Base-by-base conservation (phyloP, 2,888 invertebrate species). In the Coleophora flavipennella region DNA sequence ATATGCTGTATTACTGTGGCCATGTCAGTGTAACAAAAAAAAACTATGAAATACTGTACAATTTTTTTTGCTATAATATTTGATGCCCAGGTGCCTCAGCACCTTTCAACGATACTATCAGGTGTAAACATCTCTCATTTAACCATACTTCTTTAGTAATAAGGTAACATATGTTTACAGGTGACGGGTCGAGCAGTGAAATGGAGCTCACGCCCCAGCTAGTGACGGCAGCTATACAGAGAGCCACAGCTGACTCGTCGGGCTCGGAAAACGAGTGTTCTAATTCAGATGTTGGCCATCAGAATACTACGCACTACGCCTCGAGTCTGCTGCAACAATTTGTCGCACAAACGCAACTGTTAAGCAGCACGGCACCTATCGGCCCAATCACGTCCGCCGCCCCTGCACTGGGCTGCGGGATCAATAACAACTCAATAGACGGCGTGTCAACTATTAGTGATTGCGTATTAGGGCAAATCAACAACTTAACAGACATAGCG, bases 251-350 rank as follows among this genome's bases (percentile, higher is more conserved):
- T 2, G 85, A 85, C 42, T 91, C 91, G 39, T 90, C 90, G 32
- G 90, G 91, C 29, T 92, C 91, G 2, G 92, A 92, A 62, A 91
- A 90, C 43, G 92, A 92, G 62, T 84, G 80, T 50, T 85, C 86
- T 0, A 85, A 84, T 46, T 80, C 87, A 2, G 85, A 78, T 44
- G 61, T 79, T 40, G 83, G 88, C 46, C 86, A 87, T 54, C 81
- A 76, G 49, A 83, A 76, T 48, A 84, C 86, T 34, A 85, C 88
- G 11, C 89, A 89, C 57, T 91, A 92, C 63, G 90, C 92, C 43
- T 91, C 92, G 11, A 91, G 90, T 39, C 69, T 94, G 45, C 69
- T 94, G 44, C 93, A 93, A 62, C 92, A 94, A 60, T 94, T 94
- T 59, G 93, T 91, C 43, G 92, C 90, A 36, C 93, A 92, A 67